Conservation (phyloP, 2,888 invertebrate genomes). For the Meteorus colon region DNA sequence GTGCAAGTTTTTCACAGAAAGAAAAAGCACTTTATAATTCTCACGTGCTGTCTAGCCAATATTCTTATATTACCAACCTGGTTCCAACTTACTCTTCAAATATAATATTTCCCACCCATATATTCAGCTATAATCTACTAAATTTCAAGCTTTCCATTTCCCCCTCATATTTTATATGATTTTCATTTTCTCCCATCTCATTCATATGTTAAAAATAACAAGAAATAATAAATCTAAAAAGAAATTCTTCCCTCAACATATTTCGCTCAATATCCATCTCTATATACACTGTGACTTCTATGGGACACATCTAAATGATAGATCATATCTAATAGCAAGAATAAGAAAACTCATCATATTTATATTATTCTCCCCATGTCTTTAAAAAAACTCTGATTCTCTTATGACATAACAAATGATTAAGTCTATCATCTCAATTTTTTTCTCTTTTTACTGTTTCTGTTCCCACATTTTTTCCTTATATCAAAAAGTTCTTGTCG, state of each 20-base stretch:
- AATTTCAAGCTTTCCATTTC: neutral
- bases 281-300: constrained; percentile 16
- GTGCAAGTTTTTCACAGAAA: neutral
- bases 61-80: neutral
- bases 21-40: constrained; percentile 9
- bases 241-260: neutral
- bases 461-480: neutral
- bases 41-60: neutral
- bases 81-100: too few species aligned
- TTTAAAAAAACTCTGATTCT: neutral
- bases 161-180: neutral
- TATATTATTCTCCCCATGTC: neutral
- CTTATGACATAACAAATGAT: neutral
- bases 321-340: neutral
- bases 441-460: neutral
- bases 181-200: neutral
- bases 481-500: neutral
- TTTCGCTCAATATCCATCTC: neutral
- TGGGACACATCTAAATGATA: constrained; percentile 15
- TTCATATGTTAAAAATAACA: neutral
- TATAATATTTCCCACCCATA: too few species aligned
- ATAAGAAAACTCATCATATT: neutral
- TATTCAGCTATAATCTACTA: too few species aligned
- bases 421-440: neutral
- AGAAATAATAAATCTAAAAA: neutral